A percentile compares a stretch with the other conserved stretches of the same genome.
Conservation (phyloP, 2,797 vertebrate genomes). For the Poliocrania exsul region DNA sequence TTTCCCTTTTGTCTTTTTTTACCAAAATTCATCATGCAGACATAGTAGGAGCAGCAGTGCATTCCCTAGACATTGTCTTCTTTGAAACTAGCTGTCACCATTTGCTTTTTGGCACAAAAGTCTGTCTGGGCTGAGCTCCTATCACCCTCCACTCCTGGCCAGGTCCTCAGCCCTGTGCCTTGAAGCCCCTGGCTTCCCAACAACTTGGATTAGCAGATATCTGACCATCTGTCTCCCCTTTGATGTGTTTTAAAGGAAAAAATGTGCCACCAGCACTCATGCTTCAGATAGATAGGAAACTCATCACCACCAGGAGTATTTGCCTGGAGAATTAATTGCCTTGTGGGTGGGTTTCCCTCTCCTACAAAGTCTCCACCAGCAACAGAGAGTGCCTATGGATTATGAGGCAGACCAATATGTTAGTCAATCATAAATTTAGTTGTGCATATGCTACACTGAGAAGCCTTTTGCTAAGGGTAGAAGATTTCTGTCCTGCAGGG, state of each 20-base stretch:
- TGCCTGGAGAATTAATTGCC: background rate
- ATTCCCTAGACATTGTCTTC: background rate
- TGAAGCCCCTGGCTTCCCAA: background rate
- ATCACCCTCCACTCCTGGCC: background rate
- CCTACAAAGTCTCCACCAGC: background rate
- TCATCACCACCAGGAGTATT: background rate
- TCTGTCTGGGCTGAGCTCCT: background rate
- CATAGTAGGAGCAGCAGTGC: background rate
- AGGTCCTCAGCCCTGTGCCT: background rate
- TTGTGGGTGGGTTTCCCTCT: background rate
- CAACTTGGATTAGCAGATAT: background rate
- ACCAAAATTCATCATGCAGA: background rate
- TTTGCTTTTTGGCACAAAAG: background rate
- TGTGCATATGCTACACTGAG: background rate
- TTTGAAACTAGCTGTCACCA: background rate
- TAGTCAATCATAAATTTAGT: background rate
- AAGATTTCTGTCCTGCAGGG: background rate
- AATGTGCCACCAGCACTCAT: background rate
- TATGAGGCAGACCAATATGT: background rate
- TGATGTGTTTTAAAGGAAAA: background rate
- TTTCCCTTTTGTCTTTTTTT: background rate
- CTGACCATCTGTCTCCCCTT: background rate
- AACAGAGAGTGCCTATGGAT: background rate
- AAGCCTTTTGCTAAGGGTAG: background rate
- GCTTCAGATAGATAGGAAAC: background rate